Base-by-base conservation (phyloP, 2,888 invertebrate genomes). In the Lomographa bimaculata region DNA sequence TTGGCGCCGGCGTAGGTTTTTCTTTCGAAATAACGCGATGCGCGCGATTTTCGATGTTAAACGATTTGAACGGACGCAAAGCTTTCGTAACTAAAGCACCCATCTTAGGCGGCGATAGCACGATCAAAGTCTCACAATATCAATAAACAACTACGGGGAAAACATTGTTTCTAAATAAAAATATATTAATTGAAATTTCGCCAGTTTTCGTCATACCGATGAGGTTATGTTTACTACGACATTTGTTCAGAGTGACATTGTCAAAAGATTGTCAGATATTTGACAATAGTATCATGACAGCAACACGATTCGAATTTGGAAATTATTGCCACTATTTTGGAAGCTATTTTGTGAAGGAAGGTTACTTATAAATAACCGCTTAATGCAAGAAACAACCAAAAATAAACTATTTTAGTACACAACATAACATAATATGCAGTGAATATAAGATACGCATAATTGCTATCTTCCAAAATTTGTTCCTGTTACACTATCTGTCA, bases 21-120 rank as follows among this genome's bases (percentile, higher is more conserved):
- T 93, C 92, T 66, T 89, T 90, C 0, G 92, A 91, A 51, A 96
- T 91, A 8, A 93, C 77, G 59, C 92, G 92, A 59, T 93, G 93
- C 11, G 95, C 95, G 47, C 96, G 91, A 73, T 91, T 93, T 70
- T 95, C 96, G 1, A 94, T 90, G 77, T 96, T 96, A 59, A 93
- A 94, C 11, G 92, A 91, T 68, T 91, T 92, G 7, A 90, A 60
- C 7, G 94, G 93, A 44, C 92, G 82, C 10, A 89, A 77, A 28
- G 93, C 76, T 56, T 80, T 78, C 0, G 94, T 91, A 54, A 91
- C 82, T 59, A 91, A 87, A 78, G 91, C 92, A 58, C 94, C 94
- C 94, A 94, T 94, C 79, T 85, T 62, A 75, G 65, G 79, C 70
- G 77, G 79, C 81, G 61, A 60, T 83, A 81, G 79, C 49, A 45